phyloP scores from a whole-genome alignment of 2,888 invertebrate genomes.

The Chalcis sispes region DNA sequence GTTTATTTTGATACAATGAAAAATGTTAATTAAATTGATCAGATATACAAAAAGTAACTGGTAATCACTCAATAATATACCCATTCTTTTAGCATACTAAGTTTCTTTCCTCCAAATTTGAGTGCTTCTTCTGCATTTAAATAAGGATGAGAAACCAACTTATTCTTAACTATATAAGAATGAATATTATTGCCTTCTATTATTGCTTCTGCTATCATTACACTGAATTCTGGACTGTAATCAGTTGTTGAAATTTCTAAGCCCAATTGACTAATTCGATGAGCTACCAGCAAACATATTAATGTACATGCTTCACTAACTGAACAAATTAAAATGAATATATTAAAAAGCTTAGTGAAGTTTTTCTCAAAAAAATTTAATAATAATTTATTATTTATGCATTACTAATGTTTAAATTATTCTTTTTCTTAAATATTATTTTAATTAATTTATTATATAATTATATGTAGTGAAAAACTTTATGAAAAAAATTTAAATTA shows the following conservation, averaged over 20 bases:
- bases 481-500: no score
- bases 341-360: neutral
- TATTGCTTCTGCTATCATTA: conserved; percentile 78
- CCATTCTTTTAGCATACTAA: conserved; percentile 71
- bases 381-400: neutral
- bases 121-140: conserved; percentile 73
- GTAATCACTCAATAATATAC: conserved; percentile 59
- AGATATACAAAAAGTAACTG: neutral
- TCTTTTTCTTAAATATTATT: neutral
- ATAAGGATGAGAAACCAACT: conserved; percentile 69
- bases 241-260: conserved; percentile 63
- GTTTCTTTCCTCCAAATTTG: conserved; percentile 70
- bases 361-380: neutral
- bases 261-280: conserved; percentile 64
- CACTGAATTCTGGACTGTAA: conserved; percentile 72
- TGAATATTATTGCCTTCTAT: conserved; percentile 80
- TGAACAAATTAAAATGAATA: conserved; percentile 54
- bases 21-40: neutral
- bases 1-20: no score
- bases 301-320: conserved; percentile 82
- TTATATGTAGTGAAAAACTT: no score
- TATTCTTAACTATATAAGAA: conserved; percentile 67
- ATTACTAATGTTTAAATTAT: neutral
- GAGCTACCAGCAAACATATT: conserved; percentile 79
- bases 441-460: conserved; percentile 3